These are phyloP conservation scores for Saturnia japonica DNA, from an alignment of 2,888 invertebrate genomes.

Conservation along the genomic window DNA sequence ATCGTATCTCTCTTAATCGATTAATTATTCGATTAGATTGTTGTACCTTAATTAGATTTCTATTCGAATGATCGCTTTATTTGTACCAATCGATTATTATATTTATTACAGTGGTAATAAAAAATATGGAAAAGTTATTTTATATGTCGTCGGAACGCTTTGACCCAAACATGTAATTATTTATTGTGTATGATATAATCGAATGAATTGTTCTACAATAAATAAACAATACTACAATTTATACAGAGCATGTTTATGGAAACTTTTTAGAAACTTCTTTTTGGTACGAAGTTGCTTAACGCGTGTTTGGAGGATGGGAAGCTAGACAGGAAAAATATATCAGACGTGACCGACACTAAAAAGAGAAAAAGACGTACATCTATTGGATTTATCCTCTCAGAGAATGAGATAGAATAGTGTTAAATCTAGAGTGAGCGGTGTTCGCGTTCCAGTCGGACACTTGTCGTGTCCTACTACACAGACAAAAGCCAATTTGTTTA, in stretches of 20 bases:
- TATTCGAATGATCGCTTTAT: constrained; percentile 33
- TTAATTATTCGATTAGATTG: constrained; percentile 59
- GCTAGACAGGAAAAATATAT: too few species aligned
- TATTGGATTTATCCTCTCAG: too few species aligned
- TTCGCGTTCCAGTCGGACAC: too few species aligned
- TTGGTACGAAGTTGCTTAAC: too few species aligned
- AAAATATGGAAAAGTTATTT: background rate
- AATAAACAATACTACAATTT: background rate
- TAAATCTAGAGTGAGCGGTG: too few species aligned
- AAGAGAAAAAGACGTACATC: too few species aligned
- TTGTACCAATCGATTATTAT: constrained; percentile 21
- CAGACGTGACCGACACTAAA: too few species aligned
- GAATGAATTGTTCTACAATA: background rate
- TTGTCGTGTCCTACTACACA: too few species aligned
- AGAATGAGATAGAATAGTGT: too few species aligned
- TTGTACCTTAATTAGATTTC: constrained; percentile 36
- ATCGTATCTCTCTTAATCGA: constrained; percentile 52
- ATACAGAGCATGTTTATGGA: background rate
- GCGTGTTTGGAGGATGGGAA: too few species aligned
- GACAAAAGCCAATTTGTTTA: too few species aligned
- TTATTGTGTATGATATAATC: background rate
- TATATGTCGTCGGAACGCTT: constrained; percentile 9
- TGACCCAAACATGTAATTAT: constrained; percentile 1
- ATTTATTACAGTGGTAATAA: constrained; percentile 7
- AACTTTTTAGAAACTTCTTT: background rate